These are phyloP conservation scores for Anhinga anhinga DNA, from an alignment of 2,113 vertebrate species.

Conservation along the genomic window DNA sequence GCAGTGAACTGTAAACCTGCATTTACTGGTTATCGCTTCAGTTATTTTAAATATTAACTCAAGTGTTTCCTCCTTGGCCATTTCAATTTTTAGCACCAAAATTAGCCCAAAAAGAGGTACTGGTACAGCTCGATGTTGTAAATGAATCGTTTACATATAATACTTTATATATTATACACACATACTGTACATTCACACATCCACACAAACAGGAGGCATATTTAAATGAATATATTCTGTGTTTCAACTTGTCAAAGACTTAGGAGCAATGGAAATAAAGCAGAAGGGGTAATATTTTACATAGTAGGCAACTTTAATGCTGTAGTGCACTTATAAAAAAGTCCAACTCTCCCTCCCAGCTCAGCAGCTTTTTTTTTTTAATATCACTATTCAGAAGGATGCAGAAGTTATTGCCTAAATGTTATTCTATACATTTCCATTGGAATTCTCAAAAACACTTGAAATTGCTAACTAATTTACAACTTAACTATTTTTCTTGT, in stretches of 20 bases:
- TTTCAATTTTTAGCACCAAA: slow-evolving; percentile 80
- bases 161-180: slow-evolving; percentile 73
- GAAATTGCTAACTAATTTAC: slow-evolving; percentile 94
- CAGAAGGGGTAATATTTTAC: slow-evolving; percentile 79
- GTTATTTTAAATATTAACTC: slow-evolving; percentile 73
- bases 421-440: slow-evolving; percentile 91
- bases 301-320: slow-evolving; percentile 83
- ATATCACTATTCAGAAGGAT: slow-evolving; percentile 87
- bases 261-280: slow-evolving; percentile 76
- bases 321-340: slow-evolving; percentile 85
- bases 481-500: slow-evolving; percentile 83
- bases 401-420: slow-evolving; percentile 97
- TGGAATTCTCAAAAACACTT: slow-evolving; percentile 82
- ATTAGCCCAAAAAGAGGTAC: slow-evolving; percentile 72
- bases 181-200: slow-evolving; percentile 72
- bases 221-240: slow-evolving; percentile 67
- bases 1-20: slow-evolving; percentile 78
- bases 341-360: slow-evolving; percentile 78
- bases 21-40: slow-evolving; percentile 65
- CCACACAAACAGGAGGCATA: slow-evolving; percentile 72
- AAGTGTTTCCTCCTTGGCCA: slow-evolving; percentile 76
- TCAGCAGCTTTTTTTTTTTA: slow-evolving; percentile 77
- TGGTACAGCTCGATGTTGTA: slow-evolving; percentile 61
- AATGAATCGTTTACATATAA: slow-evolving; percentile 64
- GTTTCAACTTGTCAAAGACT: slow-evolving; percentile 64